Percentiles rank a stretch among this genome's conserved stretches.
These are phyloP conservation scores for Phortica variegata DNA, from an alignment of 1,140 invertebrate species.

Conservation along the genomic window DNA sequence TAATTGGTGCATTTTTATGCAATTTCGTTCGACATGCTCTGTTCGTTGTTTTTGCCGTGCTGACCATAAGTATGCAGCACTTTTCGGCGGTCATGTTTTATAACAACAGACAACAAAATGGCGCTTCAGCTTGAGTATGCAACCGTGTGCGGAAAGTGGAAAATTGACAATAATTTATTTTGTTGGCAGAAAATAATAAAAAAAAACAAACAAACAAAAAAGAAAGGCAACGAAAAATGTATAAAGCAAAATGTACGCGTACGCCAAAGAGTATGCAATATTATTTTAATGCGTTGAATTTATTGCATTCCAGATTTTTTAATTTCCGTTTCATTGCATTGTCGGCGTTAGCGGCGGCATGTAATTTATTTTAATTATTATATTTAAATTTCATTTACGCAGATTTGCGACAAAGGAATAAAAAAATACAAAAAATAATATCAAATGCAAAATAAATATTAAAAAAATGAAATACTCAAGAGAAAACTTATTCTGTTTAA, in stretches of 20 bases:
- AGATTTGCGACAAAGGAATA: conserved; percentile 6
- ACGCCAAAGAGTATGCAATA: conserved; percentile 28
- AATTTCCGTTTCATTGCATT: conserved; percentile 7
- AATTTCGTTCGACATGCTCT: conserved; percentile 10
- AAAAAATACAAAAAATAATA: not conserved
- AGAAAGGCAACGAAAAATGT: no score
- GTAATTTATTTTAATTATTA: conserved; percentile 11
- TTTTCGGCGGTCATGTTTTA: conserved; percentile 9
- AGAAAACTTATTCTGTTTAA: conserved; percentile 14
- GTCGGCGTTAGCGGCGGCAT: not conserved
- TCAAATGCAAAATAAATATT: not conserved
- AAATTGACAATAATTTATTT: conserved; percentile 56
- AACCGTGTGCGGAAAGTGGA: conserved; percentile 30
- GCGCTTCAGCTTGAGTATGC: conserved; percentile 1
- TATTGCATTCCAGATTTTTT: conserved; percentile 14
- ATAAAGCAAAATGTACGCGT: conserved; percentile 20
- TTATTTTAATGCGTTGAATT: conserved; percentile 47
- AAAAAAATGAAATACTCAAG: not conserved
- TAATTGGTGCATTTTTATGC: conserved; percentile 55
- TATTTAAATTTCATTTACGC: conserved; percentile 16
- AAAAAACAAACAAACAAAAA: no score
- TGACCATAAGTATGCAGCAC: conserved; percentile 27
- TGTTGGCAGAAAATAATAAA: conserved; percentile 16
- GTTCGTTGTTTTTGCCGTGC: conserved; percentile 6
- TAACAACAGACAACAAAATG: not conserved